Evolutionary conservation across 2,113 vertebrate genomes (phyloP).

Genomic region (Proterorhinus semilunaris): DNA sequence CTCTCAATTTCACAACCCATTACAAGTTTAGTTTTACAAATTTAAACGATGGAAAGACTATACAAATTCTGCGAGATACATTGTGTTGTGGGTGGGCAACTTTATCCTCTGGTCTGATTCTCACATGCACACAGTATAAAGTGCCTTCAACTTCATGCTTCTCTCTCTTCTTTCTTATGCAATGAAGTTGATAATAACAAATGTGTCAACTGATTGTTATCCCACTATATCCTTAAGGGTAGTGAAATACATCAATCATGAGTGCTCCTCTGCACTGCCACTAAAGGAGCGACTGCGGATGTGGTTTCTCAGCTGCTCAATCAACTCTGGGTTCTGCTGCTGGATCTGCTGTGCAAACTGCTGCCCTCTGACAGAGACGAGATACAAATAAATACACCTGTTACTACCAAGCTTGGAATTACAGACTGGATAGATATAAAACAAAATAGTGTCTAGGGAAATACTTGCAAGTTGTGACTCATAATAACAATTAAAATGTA

Average conservation of each 20-base stretch:
- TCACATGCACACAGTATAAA: conserved; percentile 53
- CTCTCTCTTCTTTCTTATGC: conserved; percentile 57
- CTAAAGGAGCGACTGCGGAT: conserved; percentile 95
- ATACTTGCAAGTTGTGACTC: background rate
- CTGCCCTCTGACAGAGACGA: conserved; percentile 84
- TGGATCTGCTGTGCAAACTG: conserved; percentile 99
- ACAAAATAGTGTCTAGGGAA: background rate
- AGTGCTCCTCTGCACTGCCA: conserved; percentile 91
- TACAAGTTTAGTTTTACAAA: conserved; percentile 4
- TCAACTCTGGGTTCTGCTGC: conserved; percentile 97
- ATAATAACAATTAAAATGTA: conserved; percentile 19
- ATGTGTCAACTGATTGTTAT: conserved; percentile 74
- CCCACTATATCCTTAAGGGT: conserved; percentile 46
- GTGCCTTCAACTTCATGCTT: conserved; percentile 60
- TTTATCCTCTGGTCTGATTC: conserved; percentile 28
- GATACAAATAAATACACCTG: conserved; percentile 4
- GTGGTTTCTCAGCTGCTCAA: conserved; percentile 95
- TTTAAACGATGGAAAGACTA: conserved; percentile 23
- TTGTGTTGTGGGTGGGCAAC: conserved; percentile 31
- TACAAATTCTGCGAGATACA: background rate
- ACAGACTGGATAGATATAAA: background rate
- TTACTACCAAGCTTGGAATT: background rate
- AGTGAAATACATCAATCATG: conserved; percentile 77
- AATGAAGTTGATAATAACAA: conserved; percentile 62
- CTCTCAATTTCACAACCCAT: conserved; percentile 7